These are phyloP conservation scores for Caenorhabditis brenneri DNA, from an alignment of 1,140 invertebrate species.

Conservation along the genomic window DNA sequence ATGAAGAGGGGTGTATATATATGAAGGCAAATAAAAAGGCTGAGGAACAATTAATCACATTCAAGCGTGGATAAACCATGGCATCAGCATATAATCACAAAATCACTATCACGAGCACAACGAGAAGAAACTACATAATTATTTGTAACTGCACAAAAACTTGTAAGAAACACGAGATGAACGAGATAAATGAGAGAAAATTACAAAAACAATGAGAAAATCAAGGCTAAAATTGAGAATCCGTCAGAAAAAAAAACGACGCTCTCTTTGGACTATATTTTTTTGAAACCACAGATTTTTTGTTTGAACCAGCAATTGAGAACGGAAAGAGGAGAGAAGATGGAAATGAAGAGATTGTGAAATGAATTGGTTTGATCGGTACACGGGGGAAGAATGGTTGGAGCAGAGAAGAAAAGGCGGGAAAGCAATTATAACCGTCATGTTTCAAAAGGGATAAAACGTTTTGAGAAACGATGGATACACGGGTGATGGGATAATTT, in stretches of 20 bases:
- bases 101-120: background rate
- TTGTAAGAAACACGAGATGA: background rate
- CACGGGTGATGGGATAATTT: background rate
- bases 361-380: background rate
- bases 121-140: conserved; percentile 17
- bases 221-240: background rate
- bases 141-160: background rate
- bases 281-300: background rate
- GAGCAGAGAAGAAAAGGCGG: background rate
- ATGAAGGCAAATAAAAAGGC: background rate
- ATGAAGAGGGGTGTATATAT: background rate
- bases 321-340: conserved; percentile 1
- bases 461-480: background rate
- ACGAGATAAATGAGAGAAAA: conserved; percentile 10
- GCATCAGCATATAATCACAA: conserved; percentile 29
- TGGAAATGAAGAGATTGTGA: background rate
- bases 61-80: background rate
- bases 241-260: background rate
- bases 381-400: background rate
- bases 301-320: conserved; percentile 37
- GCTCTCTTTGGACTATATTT: conserved; percentile 8
- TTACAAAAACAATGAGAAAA: background rate
- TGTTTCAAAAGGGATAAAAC: conserved; percentile 1
- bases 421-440: conserved; percentile 42
- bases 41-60: background rate